phyloP scores from a whole-genome alignment of 1,140 invertebrate species.

The Delia radicum region DNA sequence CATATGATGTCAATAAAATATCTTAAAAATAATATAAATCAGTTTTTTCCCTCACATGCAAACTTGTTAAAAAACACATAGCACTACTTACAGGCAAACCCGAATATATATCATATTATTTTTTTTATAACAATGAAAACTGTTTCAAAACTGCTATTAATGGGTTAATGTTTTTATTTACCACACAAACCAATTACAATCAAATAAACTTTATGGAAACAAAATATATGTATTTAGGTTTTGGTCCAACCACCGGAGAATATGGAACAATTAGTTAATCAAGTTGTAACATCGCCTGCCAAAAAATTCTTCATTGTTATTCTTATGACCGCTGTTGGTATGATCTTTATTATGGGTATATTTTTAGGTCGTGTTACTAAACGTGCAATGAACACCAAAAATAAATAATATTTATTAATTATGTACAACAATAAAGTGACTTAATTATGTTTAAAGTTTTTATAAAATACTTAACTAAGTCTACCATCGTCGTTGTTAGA shows the following conservation, averaged over 20 bases:
- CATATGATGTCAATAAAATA: no score
- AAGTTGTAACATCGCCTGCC: slow-evolving; percentile 71
- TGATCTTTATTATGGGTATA: slow-evolving; percentile 79
- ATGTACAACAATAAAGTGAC: slow-evolving; percentile 6
- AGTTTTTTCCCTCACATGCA: no score
- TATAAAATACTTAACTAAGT: background rate
- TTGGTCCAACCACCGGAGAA: slow-evolving; percentile 62
- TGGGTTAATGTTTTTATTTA: no score
- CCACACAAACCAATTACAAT: no score
- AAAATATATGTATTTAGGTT: slow-evolving; percentile 45
- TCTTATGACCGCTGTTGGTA: slow-evolving; percentile 67
- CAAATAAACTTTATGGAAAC: background rate
- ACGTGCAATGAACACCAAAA: slow-evolving; percentile 69
- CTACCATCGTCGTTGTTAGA: background rate
- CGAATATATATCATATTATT: no score
- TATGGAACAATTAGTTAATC: slow-evolving; percentile 69
- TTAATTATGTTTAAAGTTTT: background rate
- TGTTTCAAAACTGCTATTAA: no score
- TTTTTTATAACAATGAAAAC: no score
- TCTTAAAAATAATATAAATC: no score
- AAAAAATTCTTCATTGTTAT: slow-evolving; percentile 77
- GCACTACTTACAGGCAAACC: no score
- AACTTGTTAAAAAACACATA: no score
- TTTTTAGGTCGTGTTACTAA: slow-evolving; percentile 79
- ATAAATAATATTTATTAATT: slow-evolving; percentile 42